Percentiles rank a stretch among this genome's conserved stretches.
Conservation (phyloP, 2,113 vertebrate species). For the Ariopsis seemanni region DNA sequence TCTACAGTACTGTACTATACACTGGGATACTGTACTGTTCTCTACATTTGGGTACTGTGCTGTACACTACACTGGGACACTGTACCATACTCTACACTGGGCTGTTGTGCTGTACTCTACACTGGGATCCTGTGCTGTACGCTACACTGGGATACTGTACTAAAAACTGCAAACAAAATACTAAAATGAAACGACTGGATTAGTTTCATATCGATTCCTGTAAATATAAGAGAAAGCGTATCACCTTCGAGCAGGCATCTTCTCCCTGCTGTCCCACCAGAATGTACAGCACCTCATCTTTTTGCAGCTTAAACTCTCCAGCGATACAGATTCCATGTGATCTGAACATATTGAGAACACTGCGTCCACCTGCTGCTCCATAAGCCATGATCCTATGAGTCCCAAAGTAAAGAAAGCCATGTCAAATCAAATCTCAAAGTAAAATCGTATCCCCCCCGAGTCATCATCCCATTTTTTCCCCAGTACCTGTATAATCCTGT, state of each 20-base stretch:
- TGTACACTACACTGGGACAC: neutral
- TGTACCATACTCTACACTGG: neutral
- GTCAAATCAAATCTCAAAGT: neutral
- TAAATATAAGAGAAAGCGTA: constrained; percentile 52
- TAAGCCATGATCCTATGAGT: constrained; percentile 85
- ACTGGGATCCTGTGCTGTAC: neutral
- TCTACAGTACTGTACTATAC: neutral
- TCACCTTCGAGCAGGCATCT: constrained; percentile 93
- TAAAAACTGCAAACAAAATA: neutral
- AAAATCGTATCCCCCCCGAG: neutral
- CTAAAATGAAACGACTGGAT: neutral
- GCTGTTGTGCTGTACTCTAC: neutral
- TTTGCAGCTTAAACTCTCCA: constrained; percentile 87
- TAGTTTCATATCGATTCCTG: neutral
- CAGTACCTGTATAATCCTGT: constrained; percentile 89
- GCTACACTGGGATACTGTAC: neutral
- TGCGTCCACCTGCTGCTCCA: constrained; percentile 92
- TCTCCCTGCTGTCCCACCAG: constrained; percentile 95
- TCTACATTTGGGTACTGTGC: neutral
- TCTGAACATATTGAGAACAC: constrained; percentile 83
- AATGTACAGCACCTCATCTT: constrained; percentile 84
- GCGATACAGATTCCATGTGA: constrained; percentile 87
- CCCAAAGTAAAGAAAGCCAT: neutral
- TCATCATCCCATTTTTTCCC: neutral
- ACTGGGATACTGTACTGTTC: neutral